Conservation (phyloP, 2,797 vertebrate genomes). For the Chaetodon trifasciatus region DNA sequence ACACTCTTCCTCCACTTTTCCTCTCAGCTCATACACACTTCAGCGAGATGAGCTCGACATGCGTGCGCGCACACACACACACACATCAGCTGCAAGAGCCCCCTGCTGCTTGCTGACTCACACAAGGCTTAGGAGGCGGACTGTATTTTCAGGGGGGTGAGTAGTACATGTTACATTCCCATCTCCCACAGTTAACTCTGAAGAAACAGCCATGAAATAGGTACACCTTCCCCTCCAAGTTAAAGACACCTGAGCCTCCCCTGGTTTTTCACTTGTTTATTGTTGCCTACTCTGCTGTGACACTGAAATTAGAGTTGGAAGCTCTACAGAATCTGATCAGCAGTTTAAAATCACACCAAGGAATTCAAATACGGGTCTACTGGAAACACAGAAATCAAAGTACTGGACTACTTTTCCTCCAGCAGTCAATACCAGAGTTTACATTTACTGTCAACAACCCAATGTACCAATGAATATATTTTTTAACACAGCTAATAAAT, state of each 20-base stretch:
- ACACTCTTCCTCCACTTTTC: slow-evolving; percentile 47
- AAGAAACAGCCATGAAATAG: slow-evolving; percentile 56
- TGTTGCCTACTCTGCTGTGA: slow-evolving; percentile 28
- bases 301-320: slow-evolving; percentile 34
- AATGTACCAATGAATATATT: slow-evolving; percentile 6
- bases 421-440: slow-evolving; percentile 15
- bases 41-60: slow-evolving; percentile 49
- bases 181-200: slow-evolving; percentile 44
- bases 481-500: slow-evolving; percentile 2
- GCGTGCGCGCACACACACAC: background rate
- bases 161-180: slow-evolving; percentile 35
- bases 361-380: background rate
- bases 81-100: slow-evolving; percentile 24
- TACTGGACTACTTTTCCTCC: slow-evolving; percentile 7
- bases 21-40: slow-evolving; percentile 42
- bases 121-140: slow-evolving; percentile 49
- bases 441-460: slow-evolving; percentile 25
- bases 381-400: slow-evolving; percentile 34
- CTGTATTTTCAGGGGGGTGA: slow-evolving; percentile 44
- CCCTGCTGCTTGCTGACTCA: slow-evolving; percentile 59
- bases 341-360: slow-evolving; percentile 17
- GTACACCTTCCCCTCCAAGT: slow-evolving; percentile 29
- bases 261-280: slow-evolving; percentile 27
- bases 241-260: slow-evolving; percentile 42
- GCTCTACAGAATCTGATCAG: slow-evolving; percentile 30